Evolutionary conservation across 2,888 invertebrate genomes (phyloP), one percentile per base, ranked within the genome.

Genomic region (Chironomus riparius): DNA sequence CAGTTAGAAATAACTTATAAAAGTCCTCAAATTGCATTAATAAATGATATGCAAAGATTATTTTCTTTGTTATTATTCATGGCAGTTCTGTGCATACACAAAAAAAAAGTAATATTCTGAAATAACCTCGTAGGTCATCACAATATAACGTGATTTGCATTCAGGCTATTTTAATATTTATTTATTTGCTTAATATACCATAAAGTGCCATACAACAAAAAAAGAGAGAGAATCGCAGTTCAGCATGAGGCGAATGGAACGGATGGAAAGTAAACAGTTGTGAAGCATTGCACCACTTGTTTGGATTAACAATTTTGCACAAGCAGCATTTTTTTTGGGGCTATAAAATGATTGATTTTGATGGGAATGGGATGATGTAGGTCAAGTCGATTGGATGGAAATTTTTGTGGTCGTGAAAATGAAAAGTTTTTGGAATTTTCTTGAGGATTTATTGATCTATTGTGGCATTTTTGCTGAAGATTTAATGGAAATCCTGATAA

Each of bases 151-250:
- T 65, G 65, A 65, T 65, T 65, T 65, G 65, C 65, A 65, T 65
- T 65, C 22, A 65, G 65, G 65, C 65, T 65, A 65, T 65, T 65
- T 65, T 65, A 22, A 65, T 65, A 65, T 65, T 65, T 65, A 65
- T 65, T 65, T 65, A 65, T 65, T 65, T 65, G 62, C 65, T 65
- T 65, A 65, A 65, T 65, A 24, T 24, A 65, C 65, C 65, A 65
- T 65, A 24, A 65, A 65, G 24, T 65, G 65, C 15, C 18, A 56
- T 18, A 56, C 56, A 56, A n/a, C n/a, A n/a, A n/a, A n/a, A 56
- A 56, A 38, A 38, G 10, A 38, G 2, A 56, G 7, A 56, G 1
- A 13, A 56, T 38, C 38, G 18, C 56, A 56, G 56, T 15, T 18
- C 50, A 56, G n/a, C 15, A n/a, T 15, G 56, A 50, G 50, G 13